Percentiles rank a stretch among this genome's conserved stretches.
phyloP scores from a whole-genome alignment of 2,113 vertebrate species.

The Himantopus leucocephalus region DNA sequence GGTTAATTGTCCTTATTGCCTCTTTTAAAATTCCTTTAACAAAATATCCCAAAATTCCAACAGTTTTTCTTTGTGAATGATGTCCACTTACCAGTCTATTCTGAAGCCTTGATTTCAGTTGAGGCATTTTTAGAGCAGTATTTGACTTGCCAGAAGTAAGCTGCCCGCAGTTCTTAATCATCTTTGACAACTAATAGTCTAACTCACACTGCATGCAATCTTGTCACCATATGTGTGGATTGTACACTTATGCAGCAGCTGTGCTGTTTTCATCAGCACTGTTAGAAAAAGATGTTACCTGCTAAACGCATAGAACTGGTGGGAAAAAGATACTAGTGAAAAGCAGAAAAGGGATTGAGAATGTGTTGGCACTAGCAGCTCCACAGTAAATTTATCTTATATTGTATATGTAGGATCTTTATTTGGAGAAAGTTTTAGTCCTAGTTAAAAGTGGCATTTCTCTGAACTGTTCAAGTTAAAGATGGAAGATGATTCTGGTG shows the following conservation, averaged over 20 bases:
- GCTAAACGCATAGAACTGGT: background rate
- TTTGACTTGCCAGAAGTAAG: conserved; percentile 6
- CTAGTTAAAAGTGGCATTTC: background rate
- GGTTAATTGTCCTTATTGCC: background rate
- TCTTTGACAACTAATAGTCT: background rate
- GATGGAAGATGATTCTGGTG: background rate
- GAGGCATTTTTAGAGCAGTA: background rate
- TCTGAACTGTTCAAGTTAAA: background rate
- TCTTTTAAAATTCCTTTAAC: background rate
- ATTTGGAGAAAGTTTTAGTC: background rate
- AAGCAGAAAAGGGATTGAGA: background rate
- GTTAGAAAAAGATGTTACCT: background rate
- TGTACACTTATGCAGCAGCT: background rate
- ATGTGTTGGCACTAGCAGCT: background rate
- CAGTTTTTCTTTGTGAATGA: background rate
- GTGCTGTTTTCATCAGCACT: background rate
- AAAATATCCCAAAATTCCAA: background rate
- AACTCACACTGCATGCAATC: background rate
- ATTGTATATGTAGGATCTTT: background rate
- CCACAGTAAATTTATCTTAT: background rate
- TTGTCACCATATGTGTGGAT: background rate
- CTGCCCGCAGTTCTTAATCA: background rate
- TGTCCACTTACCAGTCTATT: background rate
- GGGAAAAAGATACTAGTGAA: background rate
- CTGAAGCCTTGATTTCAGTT: background rate